A percentile compares a stretch with the other conserved stretches of the same genome.
These are phyloP conservation scores for Caranx ignobilis DNA, from an alignment of 2,113 vertebrate species.

Conservation along the genomic window DNA sequence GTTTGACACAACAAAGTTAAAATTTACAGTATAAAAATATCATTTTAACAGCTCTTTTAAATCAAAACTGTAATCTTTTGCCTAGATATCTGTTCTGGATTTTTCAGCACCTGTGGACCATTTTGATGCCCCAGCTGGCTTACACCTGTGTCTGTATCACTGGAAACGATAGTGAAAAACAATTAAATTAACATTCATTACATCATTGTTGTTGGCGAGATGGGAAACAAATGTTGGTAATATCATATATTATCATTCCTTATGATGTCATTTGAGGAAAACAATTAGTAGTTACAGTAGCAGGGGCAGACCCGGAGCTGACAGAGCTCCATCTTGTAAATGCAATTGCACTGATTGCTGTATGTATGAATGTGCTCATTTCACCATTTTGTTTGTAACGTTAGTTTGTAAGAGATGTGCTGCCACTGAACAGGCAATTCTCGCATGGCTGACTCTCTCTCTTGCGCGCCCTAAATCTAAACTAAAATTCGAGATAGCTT, in stretches of 20 bases:
- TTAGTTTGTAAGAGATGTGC: conserved; percentile 44
- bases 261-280: conserved; percentile 4
- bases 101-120: neutral
- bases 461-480: conserved; percentile 18
- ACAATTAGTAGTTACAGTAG: neutral
- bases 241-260: neutral
- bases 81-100: neutral
- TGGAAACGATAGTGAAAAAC: neutral
- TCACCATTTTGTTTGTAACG: conserved; percentile 37
- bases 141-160: neutral
- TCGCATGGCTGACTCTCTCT: conserved; percentile 45
- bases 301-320: neutral
- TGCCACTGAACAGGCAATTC: conserved; percentile 56
- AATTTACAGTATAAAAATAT: neutral
- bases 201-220: neutral
- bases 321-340: neutral
- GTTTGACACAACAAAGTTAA: neutral
- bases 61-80: neutral
- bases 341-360: conserved; percentile 36
- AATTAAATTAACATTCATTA: neutral
- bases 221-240: neutral
- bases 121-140: neutral
- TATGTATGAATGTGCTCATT: conserved; percentile 54
- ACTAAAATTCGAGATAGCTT: conserved; percentile 37
- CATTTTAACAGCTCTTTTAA: neutral